Conservation (phyloP, 2,797 vertebrate species). For the Dromococcyx pavoninus region DNA sequence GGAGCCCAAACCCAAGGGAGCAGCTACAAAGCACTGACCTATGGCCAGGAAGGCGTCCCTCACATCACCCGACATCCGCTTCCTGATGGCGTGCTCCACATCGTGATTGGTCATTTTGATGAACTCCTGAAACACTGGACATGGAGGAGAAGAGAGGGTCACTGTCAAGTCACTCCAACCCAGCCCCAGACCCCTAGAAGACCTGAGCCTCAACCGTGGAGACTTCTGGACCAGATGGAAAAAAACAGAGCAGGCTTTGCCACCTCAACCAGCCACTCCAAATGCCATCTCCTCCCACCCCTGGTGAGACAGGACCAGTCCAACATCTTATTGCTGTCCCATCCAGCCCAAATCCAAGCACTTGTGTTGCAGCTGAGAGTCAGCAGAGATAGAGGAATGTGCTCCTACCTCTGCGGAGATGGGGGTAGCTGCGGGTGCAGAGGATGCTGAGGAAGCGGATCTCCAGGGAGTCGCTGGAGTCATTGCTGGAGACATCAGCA, state of each 20-base stretch:
- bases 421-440: conserved; percentile 92
- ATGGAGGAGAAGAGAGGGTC: background rate
- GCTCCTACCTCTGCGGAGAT: conserved; percentile 89
- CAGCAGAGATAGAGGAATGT: accelerated
- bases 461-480: conserved; percentile 86
- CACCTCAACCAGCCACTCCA: background rate
- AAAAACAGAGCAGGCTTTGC: background rate
- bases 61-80: conserved; percentile 94
- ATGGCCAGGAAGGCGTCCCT: conserved; percentile 88
- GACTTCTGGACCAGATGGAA: background rate
- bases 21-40: conserved; percentile 76
- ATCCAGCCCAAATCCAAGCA: background rate
- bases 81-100: conserved; percentile 93
- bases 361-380: background rate
- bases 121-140: conserved; percentile 94
- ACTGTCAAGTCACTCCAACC: accelerated
- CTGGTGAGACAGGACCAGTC: background rate
- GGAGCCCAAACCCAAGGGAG: background rate
- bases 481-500: conserved; percentile 85
- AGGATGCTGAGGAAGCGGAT: conserved; percentile 94
- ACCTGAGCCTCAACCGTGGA: accelerated
- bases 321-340: background rate
- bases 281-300: background rate
- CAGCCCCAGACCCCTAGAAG: background rate
- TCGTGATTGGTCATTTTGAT: conserved; percentile 92